Evolutionary conservation across 2,888 invertebrate genomes (phyloP), one percentile per base, ranked within the genome.

Genomic region (Hololepta plana): DNA sequence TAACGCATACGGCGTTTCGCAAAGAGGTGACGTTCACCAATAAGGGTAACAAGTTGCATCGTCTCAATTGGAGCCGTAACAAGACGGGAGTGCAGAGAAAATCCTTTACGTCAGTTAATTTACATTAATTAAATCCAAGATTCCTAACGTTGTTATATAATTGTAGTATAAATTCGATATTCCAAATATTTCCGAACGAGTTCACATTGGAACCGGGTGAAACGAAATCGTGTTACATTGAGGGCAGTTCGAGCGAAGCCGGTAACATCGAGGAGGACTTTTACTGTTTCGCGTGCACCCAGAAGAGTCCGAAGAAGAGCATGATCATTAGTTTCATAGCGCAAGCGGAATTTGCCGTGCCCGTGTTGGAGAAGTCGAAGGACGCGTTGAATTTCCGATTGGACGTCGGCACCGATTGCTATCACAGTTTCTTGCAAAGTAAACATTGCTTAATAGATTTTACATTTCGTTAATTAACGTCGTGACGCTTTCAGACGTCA

Each of bases 291-390:
- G 66, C 64, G 8, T 53, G 59, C 22, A 56, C 64, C 3, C 63
- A 64, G 23, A 61, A 62, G 3, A 53, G 58, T 3, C 59, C 58
- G 26, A 64, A 62, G 42, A 61, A 63, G 23, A 60, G 62, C 36
- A 38, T 63, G 20, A 46, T 70, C 19, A 44, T 64, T 13, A 54
- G 55, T 24, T 62, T 64, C 35, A 49, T 47, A 31, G 47, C 71
- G 24, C 46, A 45, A 16, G 66, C 63, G 0, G 63, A 58, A 32
- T 67, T 72, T 39, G 59, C 65, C 1, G 62, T 67, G 36, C 70
- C 71, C 1, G 54, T 55, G 39, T 51, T 71, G 24, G 49, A 57
- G 32, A 45, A 69, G 14, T 61, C 60, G 8, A 57, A 63, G 21
- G 39, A 43, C 4, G 40, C 55, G 23, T 36, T 72, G 23, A 46